Base-by-base conservation (phyloP, 2,888 invertebrate species). In the Aleiodes leptofemur region DNA sequence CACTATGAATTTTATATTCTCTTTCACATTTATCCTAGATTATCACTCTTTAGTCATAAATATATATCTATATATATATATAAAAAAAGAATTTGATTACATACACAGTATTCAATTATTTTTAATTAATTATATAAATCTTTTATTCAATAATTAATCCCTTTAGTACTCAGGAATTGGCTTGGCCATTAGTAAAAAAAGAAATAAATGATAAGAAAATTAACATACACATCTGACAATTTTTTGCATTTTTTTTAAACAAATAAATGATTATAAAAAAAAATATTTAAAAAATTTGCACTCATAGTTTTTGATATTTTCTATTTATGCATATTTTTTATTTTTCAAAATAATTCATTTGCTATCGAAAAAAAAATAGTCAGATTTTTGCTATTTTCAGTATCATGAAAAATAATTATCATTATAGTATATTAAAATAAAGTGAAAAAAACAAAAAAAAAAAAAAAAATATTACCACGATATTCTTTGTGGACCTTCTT, bases 401-500 rank as follows among this genome's bases (percentile, higher is more conserved):
- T 23, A 23, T 23, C 23, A 23, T 23, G 9, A 43, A 43, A 43
- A 9, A 43, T 43, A 43, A 43, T 43, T 43, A 43, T 43, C 43
- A 43, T 43, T 43, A 43, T 9, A 43, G 11, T 43, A 11, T 23
- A 23, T 43, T 73, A n/a, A 3, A 53, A 29, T 55, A n/a, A n/a
- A 57, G 38, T 34, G 34, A 34, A 57, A 9, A n/a, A n/a, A n/a
- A n/a, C n/a, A n/a, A 4, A n/a, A 69, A 51, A 68, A 29, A 53
- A 3, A 64, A 14, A 23, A 78, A 38, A 69, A 53, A 48, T 59
- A 61, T 91, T 90, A 98, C 98, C 98, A 98, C 87, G 97, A 96
- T 83, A 98, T 94, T 86, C 97, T 93, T 88, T 98, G 98, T 0
- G 92, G 90, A 72, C 94, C 92, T 70, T 92, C 90, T 85, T 93